These are phyloP conservation scores for Gymnosoma rotundatum DNA, from an alignment of 2,888 invertebrate genomes.

Conservation along the genomic window DNA sequence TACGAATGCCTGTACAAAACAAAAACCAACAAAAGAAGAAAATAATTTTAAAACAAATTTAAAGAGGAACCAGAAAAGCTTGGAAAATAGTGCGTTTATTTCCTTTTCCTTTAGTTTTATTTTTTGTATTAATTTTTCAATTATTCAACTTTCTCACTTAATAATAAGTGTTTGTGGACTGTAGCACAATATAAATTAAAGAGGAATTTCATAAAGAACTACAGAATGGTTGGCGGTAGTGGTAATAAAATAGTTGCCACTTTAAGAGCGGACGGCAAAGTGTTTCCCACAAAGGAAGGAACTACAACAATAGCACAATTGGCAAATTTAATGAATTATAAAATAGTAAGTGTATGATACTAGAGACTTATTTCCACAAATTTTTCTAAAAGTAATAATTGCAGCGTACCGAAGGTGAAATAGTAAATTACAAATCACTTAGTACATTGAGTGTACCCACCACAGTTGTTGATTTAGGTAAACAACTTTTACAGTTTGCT, in stretches of 20 bases:
- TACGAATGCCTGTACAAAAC: conserved; percentile 64
- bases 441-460: conserved; percentile 72
- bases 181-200: conserved; percentile 11
- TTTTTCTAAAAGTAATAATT: conserved; percentile 10
- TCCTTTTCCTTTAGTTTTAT: conserved; percentile 73
- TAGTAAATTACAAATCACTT: conserved; percentile 71
- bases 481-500: conserved; percentile 90
- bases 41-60: conserved; percentile 68
- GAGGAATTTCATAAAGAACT: neutral
- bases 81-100: conserved; percentile 71
- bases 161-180: conserved; percentile 61
- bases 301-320: conserved; percentile 71
- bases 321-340: conserved; percentile 77
- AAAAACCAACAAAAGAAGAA: conserved; percentile 57
- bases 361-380: neutral
- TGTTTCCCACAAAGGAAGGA: conserved; percentile 75
- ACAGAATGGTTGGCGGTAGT: conserved; percentile 71
- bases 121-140: conserved; percentile 67
- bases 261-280: conserved; percentile 79
- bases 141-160: conserved; percentile 68
- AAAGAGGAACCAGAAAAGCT: conserved; percentile 71
- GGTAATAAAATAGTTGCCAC: conserved; percentile 80
- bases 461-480: conserved; percentile 89
- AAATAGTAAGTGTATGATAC: conserved; percentile 75
- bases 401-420: conserved; percentile 78